Base-by-base conservation (phyloP, 2,888 invertebrate genomes). In the Cepaea hortensis region DNA sequence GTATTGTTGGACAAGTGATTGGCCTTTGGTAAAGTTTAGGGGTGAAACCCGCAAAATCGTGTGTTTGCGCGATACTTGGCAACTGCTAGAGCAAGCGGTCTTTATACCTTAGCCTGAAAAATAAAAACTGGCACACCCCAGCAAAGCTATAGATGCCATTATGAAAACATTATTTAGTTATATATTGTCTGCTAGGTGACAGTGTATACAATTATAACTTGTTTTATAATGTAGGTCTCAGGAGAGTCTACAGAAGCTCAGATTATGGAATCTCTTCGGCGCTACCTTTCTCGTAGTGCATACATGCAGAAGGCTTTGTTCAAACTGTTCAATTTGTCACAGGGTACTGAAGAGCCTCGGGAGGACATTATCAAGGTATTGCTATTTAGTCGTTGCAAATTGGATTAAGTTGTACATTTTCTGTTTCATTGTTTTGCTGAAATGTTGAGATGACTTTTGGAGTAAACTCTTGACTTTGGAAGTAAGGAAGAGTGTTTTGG, bases 251-350 rank as follows among this genome's bases (percentile, higher is more conserved):
- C 95, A 76, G 96, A 96, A 91, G 92, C 93, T 70, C 96, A 96
- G 94, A 95, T 96, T 86, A 91, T 96, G 85, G 95, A 96, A 90
- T 95, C 96, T 0, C 94, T 96, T 79, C 94, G 94, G 87, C 95
- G 96, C 85, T 96, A 96, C 91, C 94, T 95, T 48, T 94, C 95
- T 72, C 95, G 96, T 80, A 95, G 95, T 7, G 93, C 95, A 86
- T 96, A 96, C 92, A 95, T 96, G 65, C 96, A 96, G 94, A 96
- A 96, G 92, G 96, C 96, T 84, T 94, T 96, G 65, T 96, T 96
- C 93, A 95, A 96, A 93, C 94, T 96, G 83, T 96, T 95, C 90
- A 91, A 93, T 70, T 90, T 94, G 50, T 94, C 95, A 15, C 94
- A 94, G 85, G 91, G 91, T 68, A 91, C 93, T 89, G 95, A 95